phyloP scores from a whole-genome alignment of 2,797 vertebrate genomes.

The Avahi laniger region DNA sequence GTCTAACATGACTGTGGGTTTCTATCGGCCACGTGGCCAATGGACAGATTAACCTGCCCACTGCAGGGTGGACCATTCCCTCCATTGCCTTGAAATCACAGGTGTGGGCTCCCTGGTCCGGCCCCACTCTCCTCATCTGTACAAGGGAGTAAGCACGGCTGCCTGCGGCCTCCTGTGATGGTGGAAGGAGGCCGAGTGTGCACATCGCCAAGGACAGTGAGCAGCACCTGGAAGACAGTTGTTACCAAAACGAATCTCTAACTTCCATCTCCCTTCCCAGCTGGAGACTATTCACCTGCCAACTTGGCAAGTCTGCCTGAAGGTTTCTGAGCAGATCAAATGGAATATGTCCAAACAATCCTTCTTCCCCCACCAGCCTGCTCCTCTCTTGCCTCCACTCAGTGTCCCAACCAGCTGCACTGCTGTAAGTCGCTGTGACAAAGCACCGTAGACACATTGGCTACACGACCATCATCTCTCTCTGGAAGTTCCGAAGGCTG shows the following conservation, averaged over 20 bases:
- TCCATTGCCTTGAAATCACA: not conserved
- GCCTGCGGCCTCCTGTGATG: not conserved
- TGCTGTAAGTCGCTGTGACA: accelerated
- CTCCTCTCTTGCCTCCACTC: accelerated
- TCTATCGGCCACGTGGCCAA: accelerated
- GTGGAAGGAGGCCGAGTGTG: accelerated
- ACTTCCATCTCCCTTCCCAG: not conserved
- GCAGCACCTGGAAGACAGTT: not conserved
- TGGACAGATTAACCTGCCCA: accelerated
- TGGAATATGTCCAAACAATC: accelerated
- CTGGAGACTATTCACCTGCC: not conserved
- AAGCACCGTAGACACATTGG: accelerated
- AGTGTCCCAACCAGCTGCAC: accelerated
- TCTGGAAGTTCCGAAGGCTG: no score
- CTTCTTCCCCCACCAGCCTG: not conserved
- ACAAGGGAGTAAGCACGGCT: accelerated
- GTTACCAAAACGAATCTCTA: accelerated
- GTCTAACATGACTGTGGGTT: not conserved
- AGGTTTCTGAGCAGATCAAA: not conserved
- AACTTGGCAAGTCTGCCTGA: no score
- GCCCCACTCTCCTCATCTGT: accelerated
- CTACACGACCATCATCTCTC: accelerated
- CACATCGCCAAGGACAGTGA: accelerated
- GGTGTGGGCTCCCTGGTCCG: no score
- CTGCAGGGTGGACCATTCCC: not conserved